A percentile compares a stretch with the other conserved stretches of the same genome.
These are phyloP conservation scores for Drosophila parvula DNA, from an alignment of 1,140 invertebrate genomes.

Conservation along the genomic window DNA sequence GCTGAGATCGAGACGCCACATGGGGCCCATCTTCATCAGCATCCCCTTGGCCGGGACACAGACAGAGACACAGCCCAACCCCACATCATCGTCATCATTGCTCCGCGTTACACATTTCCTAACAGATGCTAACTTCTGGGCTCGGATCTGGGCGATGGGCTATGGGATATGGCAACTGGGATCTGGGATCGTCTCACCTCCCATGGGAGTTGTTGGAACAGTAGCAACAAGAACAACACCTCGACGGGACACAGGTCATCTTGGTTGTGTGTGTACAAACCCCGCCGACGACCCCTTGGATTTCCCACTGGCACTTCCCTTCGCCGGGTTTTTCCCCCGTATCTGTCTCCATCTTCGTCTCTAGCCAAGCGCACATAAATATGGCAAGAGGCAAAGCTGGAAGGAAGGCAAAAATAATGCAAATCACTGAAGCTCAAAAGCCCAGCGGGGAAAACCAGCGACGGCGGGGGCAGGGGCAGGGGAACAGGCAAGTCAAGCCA, in stretches of 20 bases:
- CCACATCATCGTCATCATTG: conserved; percentile 32
- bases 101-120: conserved; percentile 35
- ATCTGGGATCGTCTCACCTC: conserved; percentile 47
- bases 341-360: conserved; percentile 53
- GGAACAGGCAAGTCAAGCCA: conserved; percentile 63
- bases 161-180: conserved; percentile 20
- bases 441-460: conserved; percentile 35
- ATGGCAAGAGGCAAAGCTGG: conserved; percentile 37
- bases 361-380: conserved; percentile 69
- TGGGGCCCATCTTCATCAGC: conserved; percentile 47
- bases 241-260: conserved; percentile 62
- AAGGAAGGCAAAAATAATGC: conserved; percentile 57
- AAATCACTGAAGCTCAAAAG: conserved; percentile 81
- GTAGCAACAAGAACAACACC: conserved; percentile 43
- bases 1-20: conserved; percentile 56
- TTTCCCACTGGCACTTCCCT: conserved; percentile 7
- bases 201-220: conserved; percentile 66
- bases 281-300: background rate
- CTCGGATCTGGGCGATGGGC: conserved; percentile 8
- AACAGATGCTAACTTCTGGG: conserved; percentile 39
- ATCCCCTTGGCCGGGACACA: background rate
- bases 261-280: conserved; percentile 8
- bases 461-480: background rate
- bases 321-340: conserved; percentile 8
- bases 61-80: background rate